These are phyloP conservation scores for Philotrypesis tridentata DNA, from an alignment of 1,140 invertebrate genomes.

Conservation along the genomic window DNA sequence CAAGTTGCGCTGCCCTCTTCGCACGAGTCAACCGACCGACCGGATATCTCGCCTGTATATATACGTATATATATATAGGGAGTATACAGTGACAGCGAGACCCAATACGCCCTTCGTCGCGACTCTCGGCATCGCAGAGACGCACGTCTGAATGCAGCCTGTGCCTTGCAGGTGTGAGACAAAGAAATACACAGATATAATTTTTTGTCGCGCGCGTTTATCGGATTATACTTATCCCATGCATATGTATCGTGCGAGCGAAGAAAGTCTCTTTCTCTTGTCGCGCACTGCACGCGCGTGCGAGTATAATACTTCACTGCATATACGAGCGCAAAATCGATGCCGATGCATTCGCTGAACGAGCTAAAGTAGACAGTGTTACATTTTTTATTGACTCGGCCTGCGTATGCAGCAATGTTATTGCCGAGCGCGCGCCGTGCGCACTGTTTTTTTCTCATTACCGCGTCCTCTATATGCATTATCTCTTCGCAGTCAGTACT, in stretches of 20 bases:
- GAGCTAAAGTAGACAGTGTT: neutral
- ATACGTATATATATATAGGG: no score
- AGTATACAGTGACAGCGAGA: conserved; percentile 33
- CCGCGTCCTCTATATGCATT: neutral
- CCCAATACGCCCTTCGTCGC: conserved; percentile 67
- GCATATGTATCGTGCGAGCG: no score
- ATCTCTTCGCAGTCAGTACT: neutral
- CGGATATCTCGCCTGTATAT: conserved; percentile 52
- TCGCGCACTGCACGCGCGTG: no score
- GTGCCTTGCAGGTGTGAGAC: neutral
- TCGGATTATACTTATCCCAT: no score
- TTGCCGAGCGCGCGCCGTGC: neutral
- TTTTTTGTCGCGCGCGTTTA: no score
- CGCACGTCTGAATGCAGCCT: neutral
- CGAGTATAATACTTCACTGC: no score
- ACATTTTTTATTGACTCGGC: conserved; percentile 13
- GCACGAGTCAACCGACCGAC: conserved; percentile 44
- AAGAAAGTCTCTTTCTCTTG: no score
- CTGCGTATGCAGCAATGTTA: neutral
- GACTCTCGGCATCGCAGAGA: no score
- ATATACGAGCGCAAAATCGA: no score
- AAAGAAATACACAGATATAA: no score
- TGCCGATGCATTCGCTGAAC: neutral
- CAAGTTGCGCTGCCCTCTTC: conserved; percentile 34
- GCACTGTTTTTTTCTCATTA: neutral